phyloP scores from a whole-genome alignment of 2,797 vertebrate genomes.

The Protonibea diacanthus region DNA sequence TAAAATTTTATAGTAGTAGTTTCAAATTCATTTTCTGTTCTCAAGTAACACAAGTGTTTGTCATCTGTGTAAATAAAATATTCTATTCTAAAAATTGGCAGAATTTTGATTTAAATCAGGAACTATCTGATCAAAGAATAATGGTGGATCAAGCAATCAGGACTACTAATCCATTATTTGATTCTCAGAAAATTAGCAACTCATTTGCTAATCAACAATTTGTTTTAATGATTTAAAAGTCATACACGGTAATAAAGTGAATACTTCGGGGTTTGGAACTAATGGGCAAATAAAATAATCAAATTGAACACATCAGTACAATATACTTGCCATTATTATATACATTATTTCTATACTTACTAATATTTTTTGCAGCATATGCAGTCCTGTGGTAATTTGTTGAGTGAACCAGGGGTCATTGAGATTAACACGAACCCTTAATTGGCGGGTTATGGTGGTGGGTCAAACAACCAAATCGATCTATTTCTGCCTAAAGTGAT shows the following conservation, averaged over 20 bases:
- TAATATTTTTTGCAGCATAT: not conserved
- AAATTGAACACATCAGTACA: not conserved
- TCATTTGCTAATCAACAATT: too few species aligned
- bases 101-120: not conserved
- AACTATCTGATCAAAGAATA: not conserved
- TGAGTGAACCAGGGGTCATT: slow-evolving; percentile 14
- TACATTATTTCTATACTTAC: not conserved
- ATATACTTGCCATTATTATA: not conserved
- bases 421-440: slow-evolving; percentile 22
- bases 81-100: not conserved
- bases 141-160: too few species aligned
- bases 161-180: not conserved
- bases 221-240: not conserved
- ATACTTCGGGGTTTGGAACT: not conserved
- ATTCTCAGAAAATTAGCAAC: not conserved
- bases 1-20: not conserved
- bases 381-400: slow-evolving; percentile 15
- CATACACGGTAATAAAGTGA: not conserved
- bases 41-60: not conserved
- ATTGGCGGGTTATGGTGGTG: slow-evolving; percentile 28
- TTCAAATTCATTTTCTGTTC: not conserved
- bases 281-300: not conserved
- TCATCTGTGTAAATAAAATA: not conserved
- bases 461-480: slow-evolving; percentile 45
- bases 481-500: slow-evolving; percentile 28